These are phyloP conservation scores for Ericerus pela DNA, from an alignment of 1,140 invertebrate species.

Conservation along the genomic window DNA sequence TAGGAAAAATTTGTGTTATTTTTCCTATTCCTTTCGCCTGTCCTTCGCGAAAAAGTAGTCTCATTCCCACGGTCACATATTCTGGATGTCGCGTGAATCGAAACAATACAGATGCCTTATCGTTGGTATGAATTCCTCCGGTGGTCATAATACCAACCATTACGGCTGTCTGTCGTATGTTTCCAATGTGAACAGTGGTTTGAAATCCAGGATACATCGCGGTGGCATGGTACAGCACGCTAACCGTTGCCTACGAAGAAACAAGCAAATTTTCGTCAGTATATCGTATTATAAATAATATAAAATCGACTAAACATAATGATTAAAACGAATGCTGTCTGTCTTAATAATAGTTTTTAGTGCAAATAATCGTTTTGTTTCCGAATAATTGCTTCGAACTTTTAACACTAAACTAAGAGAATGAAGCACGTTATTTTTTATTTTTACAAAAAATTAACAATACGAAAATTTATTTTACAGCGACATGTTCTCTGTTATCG, in stretches of 20 bases:
- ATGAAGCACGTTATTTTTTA: background rate
- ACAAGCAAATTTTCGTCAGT: conserved; percentile 15
- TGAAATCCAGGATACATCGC: conserved; percentile 79
- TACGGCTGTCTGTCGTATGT: conserved; percentile 84
- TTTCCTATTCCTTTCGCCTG: conserved; percentile 78
- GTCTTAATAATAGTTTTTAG: background rate
- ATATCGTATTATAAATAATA: background rate
- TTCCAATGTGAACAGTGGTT: conserved; percentile 86
- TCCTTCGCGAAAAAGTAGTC: conserved; percentile 77
- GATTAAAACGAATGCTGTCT: background rate
- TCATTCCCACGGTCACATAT: conserved; percentile 72
- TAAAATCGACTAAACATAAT: background rate
- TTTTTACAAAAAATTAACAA: no score
- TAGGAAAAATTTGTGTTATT: conserved; percentile 69
- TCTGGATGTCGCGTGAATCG: conserved; percentile 80
- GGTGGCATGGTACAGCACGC: conserved; percentile 67
- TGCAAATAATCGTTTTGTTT: background rate
- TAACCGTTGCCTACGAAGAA: conserved; percentile 58
- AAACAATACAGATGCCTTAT: conserved; percentile 73
- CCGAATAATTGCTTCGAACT: background rate
- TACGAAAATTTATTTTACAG: no score
- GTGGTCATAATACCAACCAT: conserved; percentile 51
- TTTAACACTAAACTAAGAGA: background rate
- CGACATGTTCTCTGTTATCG: no score
- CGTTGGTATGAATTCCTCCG: conserved; percentile 55